A percentile compares a stretch with the other conserved stretches of the same genome.
These are phyloP conservation scores for Eurytoma adleriae DNA, from an alignment of 2,888 invertebrate species.

Conservation along the genomic window DNA sequence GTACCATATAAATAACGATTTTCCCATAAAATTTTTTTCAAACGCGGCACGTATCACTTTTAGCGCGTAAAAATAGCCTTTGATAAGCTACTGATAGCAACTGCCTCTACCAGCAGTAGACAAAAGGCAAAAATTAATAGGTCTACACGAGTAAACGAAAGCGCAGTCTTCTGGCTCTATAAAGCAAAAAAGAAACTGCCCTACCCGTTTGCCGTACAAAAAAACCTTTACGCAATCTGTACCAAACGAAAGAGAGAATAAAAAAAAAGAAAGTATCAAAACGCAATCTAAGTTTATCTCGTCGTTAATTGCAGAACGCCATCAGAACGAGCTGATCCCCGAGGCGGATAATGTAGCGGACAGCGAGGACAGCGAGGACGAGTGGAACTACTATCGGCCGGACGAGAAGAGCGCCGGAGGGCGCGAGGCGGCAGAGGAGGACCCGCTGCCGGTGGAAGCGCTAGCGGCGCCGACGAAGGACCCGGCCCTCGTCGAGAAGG, in stretches of 20 bases:
- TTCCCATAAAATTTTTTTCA: too few relatives aligned
- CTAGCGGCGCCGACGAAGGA: constrained; percentile 44
- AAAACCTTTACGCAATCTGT: background rate
- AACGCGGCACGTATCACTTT: background rate
- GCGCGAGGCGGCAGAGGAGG: constrained; percentile 71
- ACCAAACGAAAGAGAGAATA: background rate
- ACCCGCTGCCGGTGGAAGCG: constrained; percentile 10
- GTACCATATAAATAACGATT: too few relatives aligned
- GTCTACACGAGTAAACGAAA: background rate
- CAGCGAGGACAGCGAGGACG: constrained; percentile 90
- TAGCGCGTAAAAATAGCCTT: constrained; percentile 1
- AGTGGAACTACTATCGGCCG: constrained; percentile 88
- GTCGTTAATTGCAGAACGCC: constrained; percentile 63
- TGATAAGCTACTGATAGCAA: constrained; percentile 3
- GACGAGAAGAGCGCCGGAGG: constrained; percentile 78
- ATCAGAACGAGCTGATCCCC: constrained; percentile 69
- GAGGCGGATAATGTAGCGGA: constrained; percentile 85
- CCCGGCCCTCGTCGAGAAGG: constrained; percentile 56
- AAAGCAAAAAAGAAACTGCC: background rate
- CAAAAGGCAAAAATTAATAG: constrained; percentile 39
- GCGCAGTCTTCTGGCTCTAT: background rate
- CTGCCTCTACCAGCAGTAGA: constrained; percentile 14
- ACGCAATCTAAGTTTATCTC: background rate
- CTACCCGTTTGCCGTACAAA: background rate
- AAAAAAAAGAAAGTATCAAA: background rate